Evolutionary conservation across 2,797 vertebrate species (phyloP), one percentile per base, ranked within the genome.

Genomic region (Channallabes apus): DNA sequence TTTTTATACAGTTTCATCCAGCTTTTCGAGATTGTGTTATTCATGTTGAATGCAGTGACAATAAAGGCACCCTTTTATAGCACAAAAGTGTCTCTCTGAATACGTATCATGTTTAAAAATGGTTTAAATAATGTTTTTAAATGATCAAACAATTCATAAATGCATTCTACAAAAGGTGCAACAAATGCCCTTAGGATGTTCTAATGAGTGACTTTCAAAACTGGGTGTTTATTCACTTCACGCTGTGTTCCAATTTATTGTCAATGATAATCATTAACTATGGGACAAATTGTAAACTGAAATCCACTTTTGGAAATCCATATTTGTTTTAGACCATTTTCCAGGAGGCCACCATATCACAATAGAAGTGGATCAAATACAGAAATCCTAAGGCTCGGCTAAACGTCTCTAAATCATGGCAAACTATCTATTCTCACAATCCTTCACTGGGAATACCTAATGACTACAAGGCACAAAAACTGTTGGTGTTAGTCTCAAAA

Each of bases 401-500:
- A 64, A 65, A 46, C 17, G 56, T 78, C 35, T 38, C 32, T 38
- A 62, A 76, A 76, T 32, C n/a, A 76, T 22, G 72, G 1, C 35
- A 24, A 41, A 41, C 35, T 71, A 11, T 17, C 2, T 17, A 24
- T 15, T 54, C 46, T 73, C 14, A 27, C 41, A 54, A 54, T 54
- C 24, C 12, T 73, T 77, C 27, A 77, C 8, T 22, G 2, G 29
- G 75, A 79, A 64, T 1, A 18, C 38, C 61, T 29, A 27, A 17
- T 62, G 6, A 17, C 3, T 22, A 62, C 73, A 38, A 62, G 22
- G 12, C 22, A 62, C 29, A 62, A 79, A 79, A 79, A 35, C 32
- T 6, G 71, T 54, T 81, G 62, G 20, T 61, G 68, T 84, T 12
- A n/a, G 67, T 56, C 72, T 82, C 61, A 20, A 68, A 77, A 83